phyloP scores from a whole-genome alignment of 2,797 vertebrate species.

The Clarias pachynema region DNA sequence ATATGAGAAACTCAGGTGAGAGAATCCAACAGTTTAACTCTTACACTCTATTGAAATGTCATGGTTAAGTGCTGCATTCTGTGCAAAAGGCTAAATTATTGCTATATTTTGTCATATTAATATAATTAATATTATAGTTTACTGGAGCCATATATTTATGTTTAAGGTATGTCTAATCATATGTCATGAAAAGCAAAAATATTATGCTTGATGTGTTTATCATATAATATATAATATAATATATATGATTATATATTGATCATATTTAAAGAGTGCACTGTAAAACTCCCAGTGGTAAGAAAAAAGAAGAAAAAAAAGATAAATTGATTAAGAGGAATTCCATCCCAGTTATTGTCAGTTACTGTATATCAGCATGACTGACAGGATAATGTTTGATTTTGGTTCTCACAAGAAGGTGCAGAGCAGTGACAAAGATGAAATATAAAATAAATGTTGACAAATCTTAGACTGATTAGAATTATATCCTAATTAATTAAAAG shows the following conservation, averaged over 20 bases:
- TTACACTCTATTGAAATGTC: neutral
- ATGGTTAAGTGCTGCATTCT: neutral
- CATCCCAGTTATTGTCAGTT: neutral
- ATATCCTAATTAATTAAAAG: neutral
- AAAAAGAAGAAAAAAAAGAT: neutral
- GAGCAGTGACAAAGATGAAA: neutral
- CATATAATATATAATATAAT: too few relatives aligned
- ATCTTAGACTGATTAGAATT: neutral
- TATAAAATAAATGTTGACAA: neutral
- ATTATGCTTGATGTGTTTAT: neutral
- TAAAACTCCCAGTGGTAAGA: neutral
- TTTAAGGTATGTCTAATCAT: neutral
- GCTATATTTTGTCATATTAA: neutral
- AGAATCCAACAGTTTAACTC: conserved; percentile 1
- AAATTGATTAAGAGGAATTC: neutral
- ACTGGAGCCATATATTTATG: neutral
- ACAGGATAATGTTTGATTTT: neutral
- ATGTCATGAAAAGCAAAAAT: neutral
- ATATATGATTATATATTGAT: neutral
- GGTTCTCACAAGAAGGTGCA: neutral
- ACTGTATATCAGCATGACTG: neutral
- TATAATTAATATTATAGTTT: neutral
- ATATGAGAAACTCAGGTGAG: neutral
- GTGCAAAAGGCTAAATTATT: neutral
- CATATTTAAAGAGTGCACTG: neutral